phyloP scores from a whole-genome alignment of 2,888 invertebrate genomes.

The Drosophila incognita region DNA sequence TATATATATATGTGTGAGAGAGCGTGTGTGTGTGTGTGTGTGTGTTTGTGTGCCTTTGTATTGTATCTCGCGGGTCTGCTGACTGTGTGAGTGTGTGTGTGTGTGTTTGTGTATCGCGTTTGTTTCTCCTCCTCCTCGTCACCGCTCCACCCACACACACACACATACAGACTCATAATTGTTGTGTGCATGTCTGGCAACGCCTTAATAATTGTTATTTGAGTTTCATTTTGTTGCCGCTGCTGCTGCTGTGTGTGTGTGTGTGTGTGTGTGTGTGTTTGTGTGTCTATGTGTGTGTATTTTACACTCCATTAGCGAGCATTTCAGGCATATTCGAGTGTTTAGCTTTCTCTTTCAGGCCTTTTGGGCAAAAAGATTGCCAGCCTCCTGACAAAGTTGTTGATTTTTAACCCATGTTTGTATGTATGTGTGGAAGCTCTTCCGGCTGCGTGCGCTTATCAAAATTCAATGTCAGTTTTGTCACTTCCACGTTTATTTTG shows the following conservation, averaged over 20 bases:
- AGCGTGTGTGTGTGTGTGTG: slow-evolving; percentile 17
- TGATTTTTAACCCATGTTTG: slow-evolving; percentile 39
- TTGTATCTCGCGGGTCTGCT: slow-evolving; percentile 54
- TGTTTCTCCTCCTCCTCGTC: slow-evolving; percentile 31
- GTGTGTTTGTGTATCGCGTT: slow-evolving; percentile 70
- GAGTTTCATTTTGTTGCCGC: slow-evolving; percentile 76
- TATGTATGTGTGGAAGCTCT: slow-evolving; percentile 30
- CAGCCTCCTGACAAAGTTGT: slow-evolving; percentile 41
- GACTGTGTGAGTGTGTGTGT: slow-evolving; percentile 48
- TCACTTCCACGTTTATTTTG: slow-evolving; percentile 40
- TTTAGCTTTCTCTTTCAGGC: slow-evolving; percentile 82
- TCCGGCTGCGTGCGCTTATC: slow-evolving; percentile 65
- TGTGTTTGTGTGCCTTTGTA: slow-evolving; percentile 47
- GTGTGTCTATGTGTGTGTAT: slow-evolving; percentile 48
- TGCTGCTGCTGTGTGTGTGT: slow-evolving; percentile 26
- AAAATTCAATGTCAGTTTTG: slow-evolving; percentile 80
- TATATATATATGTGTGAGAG: slow-evolving; percentile 10
- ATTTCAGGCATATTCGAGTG: slow-evolving; percentile 58
- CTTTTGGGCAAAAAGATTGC: slow-evolving; percentile 50
- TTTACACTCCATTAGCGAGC: slow-evolving; percentile 74
- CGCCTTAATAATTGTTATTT: slow-evolving; percentile 84
- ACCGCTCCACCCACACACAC: slow-evolving; percentile 74
- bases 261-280: slow-evolving; percentile 13
- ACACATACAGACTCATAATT: slow-evolving; percentile 65
- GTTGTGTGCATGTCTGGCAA: slow-evolving; percentile 82